Evolutionary conservation across 2,113 vertebrate species (phyloP).

Genomic region (Zingel zingel): DNA sequence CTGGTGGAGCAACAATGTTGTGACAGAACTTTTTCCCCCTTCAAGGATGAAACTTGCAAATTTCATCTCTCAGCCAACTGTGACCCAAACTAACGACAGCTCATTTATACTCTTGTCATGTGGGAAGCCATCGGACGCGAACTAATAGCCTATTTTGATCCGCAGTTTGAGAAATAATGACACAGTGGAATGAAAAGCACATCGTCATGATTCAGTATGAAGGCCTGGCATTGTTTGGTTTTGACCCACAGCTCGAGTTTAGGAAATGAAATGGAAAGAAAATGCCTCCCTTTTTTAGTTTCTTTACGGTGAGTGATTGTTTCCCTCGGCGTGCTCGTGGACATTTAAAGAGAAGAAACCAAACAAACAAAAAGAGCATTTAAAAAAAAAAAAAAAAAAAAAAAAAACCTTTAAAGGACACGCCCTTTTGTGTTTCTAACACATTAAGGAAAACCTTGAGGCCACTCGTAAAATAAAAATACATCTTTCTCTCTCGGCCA

Average conservation of each 20-base stretch:
- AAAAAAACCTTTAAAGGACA: slow-evolving; percentile 60
- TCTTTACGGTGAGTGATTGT: slow-evolving; percentile 59
- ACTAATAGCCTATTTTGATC: slow-evolving; percentile 11
- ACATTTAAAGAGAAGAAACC: slow-evolving; percentile 48
- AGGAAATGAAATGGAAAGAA: slow-evolving; percentile 2
- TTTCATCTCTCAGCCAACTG: neutral
- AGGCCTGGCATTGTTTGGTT: neutral
- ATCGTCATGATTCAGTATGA: neutral
- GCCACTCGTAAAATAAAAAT: slow-evolving; percentile 80
- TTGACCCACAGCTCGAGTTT: slow-evolving; percentile 7
- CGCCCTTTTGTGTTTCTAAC: slow-evolving; percentile 74
- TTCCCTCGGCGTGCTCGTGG: slow-evolving; percentile 47
- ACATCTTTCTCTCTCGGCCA: slow-evolving; percentile 75
- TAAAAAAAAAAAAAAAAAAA: slow-evolving; percentile 1
- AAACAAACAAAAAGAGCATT: slow-evolving; percentile 54
- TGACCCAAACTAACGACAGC: neutral
- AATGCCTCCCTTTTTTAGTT: neutral
- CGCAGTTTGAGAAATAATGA: slow-evolving; percentile 13
- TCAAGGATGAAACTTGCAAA: slow-evolving; percentile 8
- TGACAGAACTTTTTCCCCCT: slow-evolving; percentile 7
- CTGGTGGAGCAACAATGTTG: neutral
- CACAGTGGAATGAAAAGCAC: slow-evolving; percentile 1
- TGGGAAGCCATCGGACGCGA: neutral
- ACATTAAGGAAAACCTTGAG: slow-evolving; percentile 80
- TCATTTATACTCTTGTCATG: slow-evolving; percentile 11